Conservation (phyloP, 1,140 invertebrate species). For the Sinonovacula constricta region DNA sequence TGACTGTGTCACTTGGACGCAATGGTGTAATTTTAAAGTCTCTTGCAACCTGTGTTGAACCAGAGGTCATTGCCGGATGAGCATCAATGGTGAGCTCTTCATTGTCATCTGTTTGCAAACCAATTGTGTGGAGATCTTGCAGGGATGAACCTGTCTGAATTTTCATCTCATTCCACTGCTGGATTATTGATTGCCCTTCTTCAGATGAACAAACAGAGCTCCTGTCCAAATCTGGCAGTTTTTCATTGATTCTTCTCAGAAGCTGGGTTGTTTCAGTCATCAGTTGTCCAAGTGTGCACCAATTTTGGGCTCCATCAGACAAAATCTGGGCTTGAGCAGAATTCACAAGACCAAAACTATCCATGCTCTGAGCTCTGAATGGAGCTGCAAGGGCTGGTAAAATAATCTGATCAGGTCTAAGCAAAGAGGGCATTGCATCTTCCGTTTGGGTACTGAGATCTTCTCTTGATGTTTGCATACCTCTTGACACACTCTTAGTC, state of each 20-base stretch:
- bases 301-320: constrained; percentile 57
- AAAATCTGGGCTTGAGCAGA: constrained; percentile 38
- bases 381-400: constrained; percentile 52
- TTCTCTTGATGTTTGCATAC: constrained; percentile 26
- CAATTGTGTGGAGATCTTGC: constrained; percentile 47
- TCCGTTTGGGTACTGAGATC: constrained; percentile 2
- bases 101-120: constrained; percentile 58
- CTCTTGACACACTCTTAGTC: constrained; percentile 24
- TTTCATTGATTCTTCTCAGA: constrained; percentile 58
- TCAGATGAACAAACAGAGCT: constrained; percentile 29
- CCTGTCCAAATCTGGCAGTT: constrained; percentile 36
- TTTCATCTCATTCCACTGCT: constrained; percentile 39
- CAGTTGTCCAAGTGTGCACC: constrained; percentile 61
- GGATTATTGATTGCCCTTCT: constrained; percentile 24
- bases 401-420: constrained; percentile 25
- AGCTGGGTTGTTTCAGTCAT: constrained; percentile 62
- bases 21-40: constrained; percentile 20
- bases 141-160: constrained; percentile 65
- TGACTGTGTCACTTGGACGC: constrained; percentile 15
- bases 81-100: not conserved
- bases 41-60: constrained; percentile 22
- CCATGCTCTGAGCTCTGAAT: constrained; percentile 55
- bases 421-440: not conserved
- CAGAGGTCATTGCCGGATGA: constrained; percentile 1
- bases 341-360: constrained; percentile 33